Evolutionary conservation across 30 jellyfish, hydroid and myxozoan species (phyloP).

Genomic region (Aurelia coerulea): DNA sequence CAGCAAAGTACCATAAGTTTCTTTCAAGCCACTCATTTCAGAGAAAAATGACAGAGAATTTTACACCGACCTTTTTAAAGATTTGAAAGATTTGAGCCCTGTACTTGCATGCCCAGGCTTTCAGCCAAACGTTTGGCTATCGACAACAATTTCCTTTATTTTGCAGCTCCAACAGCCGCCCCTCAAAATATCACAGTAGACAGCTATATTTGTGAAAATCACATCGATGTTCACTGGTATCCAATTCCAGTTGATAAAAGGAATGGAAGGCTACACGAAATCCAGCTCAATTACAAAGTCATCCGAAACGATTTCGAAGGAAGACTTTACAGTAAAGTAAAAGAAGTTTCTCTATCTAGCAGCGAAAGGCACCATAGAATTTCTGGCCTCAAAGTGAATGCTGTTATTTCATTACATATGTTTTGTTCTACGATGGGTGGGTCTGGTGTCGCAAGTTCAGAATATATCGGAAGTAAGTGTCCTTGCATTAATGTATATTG

Average conservation of each 20-base stretch:
- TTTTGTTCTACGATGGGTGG: not conserved
- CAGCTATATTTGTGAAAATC: not conserved
- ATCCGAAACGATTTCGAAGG: not conserved
- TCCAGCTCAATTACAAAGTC: conserved; percentile 2
- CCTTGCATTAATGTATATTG: too few species aligned
- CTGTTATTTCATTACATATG: conserved; percentile 11
- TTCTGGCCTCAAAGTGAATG: conserved; percentile 12
- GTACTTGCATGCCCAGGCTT: too few species aligned
- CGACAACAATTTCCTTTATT: too few species aligned
- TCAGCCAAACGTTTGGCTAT: too few species aligned
- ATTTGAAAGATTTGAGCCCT: too few species aligned
- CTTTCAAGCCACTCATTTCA: too few species aligned
- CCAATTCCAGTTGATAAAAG: not conserved
- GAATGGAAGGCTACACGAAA: conserved; percentile 13
- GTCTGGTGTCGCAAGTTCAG: conserved; percentile 15
- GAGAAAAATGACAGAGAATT: too few species aligned
- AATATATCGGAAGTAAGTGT: conserved; percentile 35
- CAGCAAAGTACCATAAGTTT: too few species aligned
- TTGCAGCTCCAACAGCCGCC: not conserved
- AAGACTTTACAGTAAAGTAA: not conserved
- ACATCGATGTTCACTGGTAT: conserved; percentile 2
- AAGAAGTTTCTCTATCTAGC: not conserved
- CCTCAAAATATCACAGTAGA: conserved; percentile 26
- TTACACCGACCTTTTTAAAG: too few species aligned
- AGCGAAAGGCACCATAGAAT: conserved; percentile 13